phyloP scores from a whole-genome alignment of 2,113 vertebrate genomes.

The Lepus europaeus region DNA sequence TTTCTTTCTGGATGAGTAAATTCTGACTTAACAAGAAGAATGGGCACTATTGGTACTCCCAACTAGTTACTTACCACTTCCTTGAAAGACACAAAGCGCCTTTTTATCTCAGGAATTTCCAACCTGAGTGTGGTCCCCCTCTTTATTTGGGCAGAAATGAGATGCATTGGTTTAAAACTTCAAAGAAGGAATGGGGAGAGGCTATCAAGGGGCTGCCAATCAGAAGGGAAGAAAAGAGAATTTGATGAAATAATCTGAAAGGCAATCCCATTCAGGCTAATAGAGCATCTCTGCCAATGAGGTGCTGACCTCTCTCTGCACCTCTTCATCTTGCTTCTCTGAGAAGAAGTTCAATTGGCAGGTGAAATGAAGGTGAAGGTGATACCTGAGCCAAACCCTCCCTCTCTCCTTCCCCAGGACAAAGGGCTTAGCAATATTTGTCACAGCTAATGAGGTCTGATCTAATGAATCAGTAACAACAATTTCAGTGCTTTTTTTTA shows the following conservation, averaged over 20 bases:
- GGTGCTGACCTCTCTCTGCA: rapidly evolving
- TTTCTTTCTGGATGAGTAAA: slow-evolving; percentile 24
- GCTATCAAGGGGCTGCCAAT: background rate
- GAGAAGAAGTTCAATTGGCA: background rate
- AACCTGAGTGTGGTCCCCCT: background rate
- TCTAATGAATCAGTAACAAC: slow-evolving; percentile 18
- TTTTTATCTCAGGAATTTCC: background rate
- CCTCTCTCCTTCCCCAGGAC: background rate
- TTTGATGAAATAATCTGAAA: background rate
- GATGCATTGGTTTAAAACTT: background rate
- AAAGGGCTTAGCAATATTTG: background rate
- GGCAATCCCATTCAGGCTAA: background rate
- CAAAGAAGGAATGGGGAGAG: background rate
- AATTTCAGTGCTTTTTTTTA: slow-evolving; percentile 81
- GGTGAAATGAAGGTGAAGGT: background rate
- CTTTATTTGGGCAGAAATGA: slow-evolving; percentile 37
- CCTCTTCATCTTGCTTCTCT: background rate
- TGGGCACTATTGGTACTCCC: background rate
- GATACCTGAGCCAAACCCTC: background rate
- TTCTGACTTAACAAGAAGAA: background rate
- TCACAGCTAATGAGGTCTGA: slow-evolving; percentile 45
- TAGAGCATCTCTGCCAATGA: background rate
- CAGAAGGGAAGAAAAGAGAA: background rate
- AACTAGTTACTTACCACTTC: background rate
- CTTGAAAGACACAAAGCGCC: slow-evolving; percentile 11